phyloP scores from a whole-genome alignment of 2,113 vertebrate species.

The Peromyscus californicus region DNA sequence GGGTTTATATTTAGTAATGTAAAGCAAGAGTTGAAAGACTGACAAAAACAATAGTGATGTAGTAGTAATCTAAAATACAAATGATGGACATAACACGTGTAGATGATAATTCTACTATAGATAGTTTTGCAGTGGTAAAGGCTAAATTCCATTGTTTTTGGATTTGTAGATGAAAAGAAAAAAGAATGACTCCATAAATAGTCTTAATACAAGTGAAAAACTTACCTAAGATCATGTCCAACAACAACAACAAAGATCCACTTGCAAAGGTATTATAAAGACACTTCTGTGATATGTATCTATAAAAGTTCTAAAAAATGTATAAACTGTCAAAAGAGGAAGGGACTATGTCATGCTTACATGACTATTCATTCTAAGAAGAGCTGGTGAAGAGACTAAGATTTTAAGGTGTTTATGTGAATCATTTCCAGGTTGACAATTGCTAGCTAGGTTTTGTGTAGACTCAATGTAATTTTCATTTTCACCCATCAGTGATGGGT shows the following conservation, averaged over 20 bases:
- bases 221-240: background rate
- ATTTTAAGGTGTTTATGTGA: background rate
- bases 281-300: background rate
- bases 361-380: background rate
- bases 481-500: background rate
- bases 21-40: background rate
- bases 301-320: background rate
- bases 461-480: background rate
- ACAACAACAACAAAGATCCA: background rate
- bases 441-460: background rate
- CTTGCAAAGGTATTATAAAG: background rate
- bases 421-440: background rate
- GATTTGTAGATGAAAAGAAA: background rate
- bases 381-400: background rate
- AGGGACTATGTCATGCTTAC: background rate
- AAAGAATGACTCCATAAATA: background rate
- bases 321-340: background rate
- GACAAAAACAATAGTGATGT: background rate
- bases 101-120: rapidly evolving
- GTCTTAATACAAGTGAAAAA: background rate
- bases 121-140: background rate
- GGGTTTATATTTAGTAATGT: background rate
- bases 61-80: background rate
- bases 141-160: background rate
- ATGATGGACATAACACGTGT: background rate